Evolutionary conservation across 2,888 invertebrate species (phyloP).

Genomic region (Lochmaea capreae): DNA sequence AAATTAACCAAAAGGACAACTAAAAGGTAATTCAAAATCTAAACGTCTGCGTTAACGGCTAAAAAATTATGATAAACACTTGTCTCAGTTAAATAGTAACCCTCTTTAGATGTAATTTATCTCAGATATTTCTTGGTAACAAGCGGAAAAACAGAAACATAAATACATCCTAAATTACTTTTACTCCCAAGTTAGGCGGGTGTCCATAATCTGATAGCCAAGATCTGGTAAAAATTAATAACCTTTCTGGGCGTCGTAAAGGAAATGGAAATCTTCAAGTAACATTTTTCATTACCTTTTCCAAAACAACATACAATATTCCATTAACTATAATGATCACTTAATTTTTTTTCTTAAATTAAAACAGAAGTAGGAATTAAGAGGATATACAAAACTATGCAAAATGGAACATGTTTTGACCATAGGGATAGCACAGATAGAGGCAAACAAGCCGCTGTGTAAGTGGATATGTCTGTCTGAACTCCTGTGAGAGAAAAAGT

Average conservation of each 20-base stretch:
- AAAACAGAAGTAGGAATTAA: neutral
- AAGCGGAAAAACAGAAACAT: conserved; percentile 10
- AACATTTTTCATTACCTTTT: neutral
- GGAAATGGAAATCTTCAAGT: conserved; percentile 3
- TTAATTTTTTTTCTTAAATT: neutral
- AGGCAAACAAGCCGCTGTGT: too few species aligned
- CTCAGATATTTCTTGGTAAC: neutral
- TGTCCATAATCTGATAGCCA: conserved; percentile 10
- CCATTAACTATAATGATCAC: neutral
- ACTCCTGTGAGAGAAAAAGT: too few species aligned
- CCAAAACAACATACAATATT: neutral
- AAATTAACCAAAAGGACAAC: too few species aligned
- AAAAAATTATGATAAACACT: neutral
- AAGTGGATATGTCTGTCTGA: too few species aligned
- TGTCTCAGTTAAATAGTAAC: neutral
- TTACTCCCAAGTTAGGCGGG: conserved; percentile 7
- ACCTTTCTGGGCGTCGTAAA: neutral
- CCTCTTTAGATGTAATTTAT: conserved; percentile 8
- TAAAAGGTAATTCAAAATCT: neutral
- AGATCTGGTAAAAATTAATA: conserved; percentile 8
- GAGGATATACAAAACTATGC: too few species aligned
- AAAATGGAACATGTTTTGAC: too few species aligned
- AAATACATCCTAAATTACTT: conserved; percentile 9
- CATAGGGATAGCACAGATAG: too few species aligned
- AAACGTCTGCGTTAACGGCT: neutral